These are phyloP conservation scores for Chunga burmeisteri DNA, from an alignment of 2,113 vertebrate genomes.

Conservation along the genomic window DNA sequence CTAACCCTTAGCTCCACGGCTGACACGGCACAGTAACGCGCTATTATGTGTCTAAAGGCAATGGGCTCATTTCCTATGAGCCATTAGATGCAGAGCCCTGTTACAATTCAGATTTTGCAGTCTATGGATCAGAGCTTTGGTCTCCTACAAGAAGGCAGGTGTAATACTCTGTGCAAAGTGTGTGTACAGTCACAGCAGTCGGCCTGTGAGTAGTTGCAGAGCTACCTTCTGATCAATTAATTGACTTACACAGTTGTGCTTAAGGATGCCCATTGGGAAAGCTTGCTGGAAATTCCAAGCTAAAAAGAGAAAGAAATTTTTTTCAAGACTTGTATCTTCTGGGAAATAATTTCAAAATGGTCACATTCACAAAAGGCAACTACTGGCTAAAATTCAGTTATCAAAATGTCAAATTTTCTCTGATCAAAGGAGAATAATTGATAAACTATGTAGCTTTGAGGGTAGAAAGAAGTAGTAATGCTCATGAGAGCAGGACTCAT, in stretches of 20 bases:
- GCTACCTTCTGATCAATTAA: not conserved
- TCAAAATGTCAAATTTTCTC: not conserved
- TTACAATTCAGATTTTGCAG: not conserved
- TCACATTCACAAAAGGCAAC: not conserved
- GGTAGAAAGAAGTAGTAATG: not conserved
- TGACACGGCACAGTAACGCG: not conserved
- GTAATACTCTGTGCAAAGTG: not conserved
- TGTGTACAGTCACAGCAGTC: not conserved
- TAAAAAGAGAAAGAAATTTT: not conserved
- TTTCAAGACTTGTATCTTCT: not conserved
- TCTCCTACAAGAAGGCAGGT: not conserved
- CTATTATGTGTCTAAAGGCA: not conserved
- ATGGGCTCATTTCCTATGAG: not conserved
- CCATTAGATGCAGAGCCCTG: not conserved
- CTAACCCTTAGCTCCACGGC: not conserved
- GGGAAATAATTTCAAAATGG: not conserved
- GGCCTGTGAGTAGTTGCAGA: not conserved
- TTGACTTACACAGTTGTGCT: not conserved
- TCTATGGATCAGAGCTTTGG: not conserved
- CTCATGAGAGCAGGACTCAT: not conserved
- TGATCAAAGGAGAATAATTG: not conserved
- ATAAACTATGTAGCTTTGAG: not conserved
- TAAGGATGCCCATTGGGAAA: not conserved
- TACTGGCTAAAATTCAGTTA: not conserved
- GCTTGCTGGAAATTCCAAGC: not conserved